Conservation (phyloP, 2,797 vertebrate species). For the Spizella passerina region DNA sequence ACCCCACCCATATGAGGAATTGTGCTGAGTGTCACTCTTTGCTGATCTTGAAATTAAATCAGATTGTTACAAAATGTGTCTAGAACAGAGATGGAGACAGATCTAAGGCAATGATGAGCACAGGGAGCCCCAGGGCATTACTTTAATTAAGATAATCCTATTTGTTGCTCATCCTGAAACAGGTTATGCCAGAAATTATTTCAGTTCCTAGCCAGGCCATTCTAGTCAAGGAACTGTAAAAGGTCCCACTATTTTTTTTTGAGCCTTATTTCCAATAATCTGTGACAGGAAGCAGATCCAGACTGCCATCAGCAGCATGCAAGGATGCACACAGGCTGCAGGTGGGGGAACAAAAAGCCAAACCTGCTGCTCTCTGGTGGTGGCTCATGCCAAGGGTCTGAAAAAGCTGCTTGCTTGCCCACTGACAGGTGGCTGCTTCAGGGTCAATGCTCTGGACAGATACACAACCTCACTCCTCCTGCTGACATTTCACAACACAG, state of each 20-base stretch:
- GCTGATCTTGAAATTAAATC: neutral
- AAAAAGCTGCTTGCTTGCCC: neutral
- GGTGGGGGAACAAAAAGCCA: neutral
- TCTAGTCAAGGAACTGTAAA: neutral
- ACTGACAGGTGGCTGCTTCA: neutral
- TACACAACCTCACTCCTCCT: neutral
- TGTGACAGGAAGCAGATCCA: neutral
- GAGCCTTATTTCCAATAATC: neutral
- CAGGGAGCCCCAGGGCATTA: neutral
- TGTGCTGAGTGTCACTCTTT: neutral
- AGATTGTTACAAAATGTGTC: neutral
- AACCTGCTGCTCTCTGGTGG: rapidly evolving
- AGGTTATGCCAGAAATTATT: neutral
- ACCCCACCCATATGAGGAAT: neutral
- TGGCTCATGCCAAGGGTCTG: neutral
- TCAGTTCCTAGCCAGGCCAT: neutral
- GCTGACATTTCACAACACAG: neutral
- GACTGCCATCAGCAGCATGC: neutral
- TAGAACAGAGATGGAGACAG: neutral
- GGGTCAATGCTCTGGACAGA: neutral
- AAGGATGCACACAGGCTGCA: neutral
- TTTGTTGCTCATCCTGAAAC: constrained; percentile 1
- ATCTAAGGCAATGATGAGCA: neutral
- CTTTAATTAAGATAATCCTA: neutral
- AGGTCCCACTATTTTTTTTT: neutral